phyloP scores from a whole-genome alignment of 2,888 invertebrate genomes.

The Phalangium opilio region DNA sequence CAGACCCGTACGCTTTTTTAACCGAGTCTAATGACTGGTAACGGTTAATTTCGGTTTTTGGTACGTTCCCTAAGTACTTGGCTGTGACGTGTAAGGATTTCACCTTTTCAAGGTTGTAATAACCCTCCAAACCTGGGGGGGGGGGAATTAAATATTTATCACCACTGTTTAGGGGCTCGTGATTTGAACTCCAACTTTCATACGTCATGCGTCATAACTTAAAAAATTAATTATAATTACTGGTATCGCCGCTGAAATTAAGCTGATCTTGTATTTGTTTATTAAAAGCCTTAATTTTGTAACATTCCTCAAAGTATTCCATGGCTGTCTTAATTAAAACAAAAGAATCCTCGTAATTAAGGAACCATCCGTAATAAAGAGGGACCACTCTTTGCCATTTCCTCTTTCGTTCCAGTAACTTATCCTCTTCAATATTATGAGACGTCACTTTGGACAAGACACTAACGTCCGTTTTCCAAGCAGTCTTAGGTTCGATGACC shows the following conservation, averaged over 20 bases:
- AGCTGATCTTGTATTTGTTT: not conserved
- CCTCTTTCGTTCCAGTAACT: not conserved
- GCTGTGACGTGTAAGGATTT: no score
- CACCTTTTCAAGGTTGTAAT: no score
- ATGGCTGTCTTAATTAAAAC: not conserved
- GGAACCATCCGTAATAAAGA: slow-evolving; percentile 1
- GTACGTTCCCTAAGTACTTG: no score
- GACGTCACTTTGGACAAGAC: not conserved
- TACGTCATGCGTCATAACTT: no score
- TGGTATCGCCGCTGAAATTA: not conserved
- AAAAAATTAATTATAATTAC: not conserved
- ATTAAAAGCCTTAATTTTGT: not conserved
- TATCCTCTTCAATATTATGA: not conserved
- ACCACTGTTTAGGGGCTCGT: no score
- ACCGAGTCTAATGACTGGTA: slow-evolving; percentile 23
- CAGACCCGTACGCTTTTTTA: slow-evolving; percentile 22
- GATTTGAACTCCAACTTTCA: no score
- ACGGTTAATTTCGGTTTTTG: no score
- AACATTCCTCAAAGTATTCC: not conserved
- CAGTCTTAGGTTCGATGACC: not conserved
- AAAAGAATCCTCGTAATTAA: not conserved
- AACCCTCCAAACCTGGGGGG: no score
- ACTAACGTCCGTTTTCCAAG: not conserved
- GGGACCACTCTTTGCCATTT: not conserved
- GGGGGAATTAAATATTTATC: no score